Conservation (phyloP, 2,888 invertebrate species). For the Drosophila maculinotata region DNA sequence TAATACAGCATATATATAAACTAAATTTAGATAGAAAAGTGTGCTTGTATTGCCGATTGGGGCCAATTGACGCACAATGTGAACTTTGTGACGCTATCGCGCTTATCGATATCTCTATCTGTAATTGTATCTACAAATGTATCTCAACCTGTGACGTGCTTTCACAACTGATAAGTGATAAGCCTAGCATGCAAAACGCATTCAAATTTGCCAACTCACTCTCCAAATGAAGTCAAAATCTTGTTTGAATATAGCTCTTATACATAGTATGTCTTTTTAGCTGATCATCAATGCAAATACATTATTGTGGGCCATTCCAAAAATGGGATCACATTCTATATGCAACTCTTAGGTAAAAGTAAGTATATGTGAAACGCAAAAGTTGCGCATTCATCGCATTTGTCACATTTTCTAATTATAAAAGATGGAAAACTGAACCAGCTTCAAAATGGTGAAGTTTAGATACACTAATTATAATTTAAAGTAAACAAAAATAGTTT, state of each 20-base stretch:
- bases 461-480: constrained; percentile 2
- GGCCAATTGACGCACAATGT: constrained; percentile 74
- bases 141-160: constrained; percentile 45
- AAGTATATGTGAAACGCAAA: constrained; percentile 6
- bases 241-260: not conserved
- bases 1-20: constrained; percentile 15
- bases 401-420: constrained; percentile 54
- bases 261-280: not conserved
- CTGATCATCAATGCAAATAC: not conserved
- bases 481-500: too few species aligned
- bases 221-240: not conserved
- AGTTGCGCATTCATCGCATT: constrained; percentile 13
- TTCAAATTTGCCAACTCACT: constrained; percentile 13
- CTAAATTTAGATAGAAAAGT: constrained; percentile 60
- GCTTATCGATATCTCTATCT: constrained; percentile 58
- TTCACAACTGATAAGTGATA: constrained; percentile 47
- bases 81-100: constrained; percentile 62
- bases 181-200: constrained; percentile 1
- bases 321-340: constrained; percentile 1
- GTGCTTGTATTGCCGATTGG: constrained; percentile 34
- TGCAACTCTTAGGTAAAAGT: not conserved
- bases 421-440: not conserved
- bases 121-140: constrained; percentile 27
- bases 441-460: not conserved
- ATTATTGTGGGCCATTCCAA: constrained; percentile 1